Base-by-base conservation (phyloP, 1,140 invertebrate genomes). In the Maconellicoccus hirsutus region DNA sequence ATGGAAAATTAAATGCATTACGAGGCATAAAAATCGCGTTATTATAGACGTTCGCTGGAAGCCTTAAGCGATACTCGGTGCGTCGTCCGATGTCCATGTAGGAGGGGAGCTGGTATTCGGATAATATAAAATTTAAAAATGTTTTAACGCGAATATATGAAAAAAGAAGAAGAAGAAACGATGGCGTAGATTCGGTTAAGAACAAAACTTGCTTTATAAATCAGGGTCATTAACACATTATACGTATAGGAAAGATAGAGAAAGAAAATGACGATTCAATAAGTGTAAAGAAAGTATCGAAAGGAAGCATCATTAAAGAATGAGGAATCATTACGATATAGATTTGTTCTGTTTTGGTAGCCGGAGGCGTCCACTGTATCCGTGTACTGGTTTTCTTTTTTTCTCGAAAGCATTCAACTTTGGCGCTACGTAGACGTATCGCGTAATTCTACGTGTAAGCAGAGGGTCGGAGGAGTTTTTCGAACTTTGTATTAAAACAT, bases 261-360 rank as follows among this genome's bases (percentile, higher is more conserved):
- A 16, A 4, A 52, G n/a, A 16, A 16, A 52, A 16, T 14, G 42
- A 52, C 42, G 42, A 52, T 52, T 52, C n/a, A 19, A 52, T 16
- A 52, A 52, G 42, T 52, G n/a, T 52, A 52, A 52, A 52, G 42
- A 26, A 66, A 66, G 61, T 66, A 19, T 66, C 19, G 61, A 66
- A 59, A 66, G 42, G 25, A 66, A 66, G 22, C 61, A 66, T 66
- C 61, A 66, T 66, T 66, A 66, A 66, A 66, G 61, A 66, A 66
- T 66, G 61, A 66, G 61, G 61, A 66, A 66, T 66, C 61, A 25
- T 66, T 66, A 66, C 61, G 21, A 66, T 66, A 66, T 66, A 66
- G 61, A 66, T 66, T 66, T 66, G 61, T 26, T 66, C 22, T 66
- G 21, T 66, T 66, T 66, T 66, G 61, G 61, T 66, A 66, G 61